A percentile compares a stretch with the other conserved stretches of the same genome.
phyloP scores from a whole-genome alignment of 2,888 invertebrate species.

The Coelinius sp. region DNA sequence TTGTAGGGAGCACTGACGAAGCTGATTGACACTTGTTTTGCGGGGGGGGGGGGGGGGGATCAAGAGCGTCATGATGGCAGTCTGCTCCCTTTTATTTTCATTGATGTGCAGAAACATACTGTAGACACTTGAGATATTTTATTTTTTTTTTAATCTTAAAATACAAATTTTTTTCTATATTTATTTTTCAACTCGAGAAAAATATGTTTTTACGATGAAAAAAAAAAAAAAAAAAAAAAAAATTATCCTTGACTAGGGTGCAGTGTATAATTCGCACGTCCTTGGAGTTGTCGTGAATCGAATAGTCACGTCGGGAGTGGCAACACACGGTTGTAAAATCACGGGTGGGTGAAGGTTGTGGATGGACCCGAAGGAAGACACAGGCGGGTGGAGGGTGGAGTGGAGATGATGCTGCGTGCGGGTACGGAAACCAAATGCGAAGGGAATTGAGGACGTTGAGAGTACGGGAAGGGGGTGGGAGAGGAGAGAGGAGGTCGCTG shows the following conservation, averaged over 20 bases:
- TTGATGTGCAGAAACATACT: not conserved
- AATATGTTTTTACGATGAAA: too few species aligned
- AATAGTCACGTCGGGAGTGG: not conserved
- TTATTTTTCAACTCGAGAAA: too few species aligned
- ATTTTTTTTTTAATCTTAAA: not conserved
- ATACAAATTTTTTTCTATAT: slow-evolving; percentile 17
- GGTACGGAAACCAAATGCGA: slow-evolving; percentile 56
- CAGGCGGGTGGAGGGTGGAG: not conserved
- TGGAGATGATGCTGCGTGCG: slow-evolving; percentile 44
- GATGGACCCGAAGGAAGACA: not conserved
- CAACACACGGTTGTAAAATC: slow-evolving; percentile 18
- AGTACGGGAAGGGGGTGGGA: slow-evolving; percentile 41
- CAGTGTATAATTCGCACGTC: not conserved
- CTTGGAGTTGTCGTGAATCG: not conserved
- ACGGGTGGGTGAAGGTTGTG: slow-evolving; percentile 2
- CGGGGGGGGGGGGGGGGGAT: slow-evolving; percentile 50
- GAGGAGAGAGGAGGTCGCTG: slow-evolving; percentile 47
- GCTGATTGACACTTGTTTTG: slow-evolving; percentile 67
- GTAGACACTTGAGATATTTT: not conserved
- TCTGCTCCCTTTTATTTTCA: not conserved
- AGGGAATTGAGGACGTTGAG: slow-evolving; percentile 44
- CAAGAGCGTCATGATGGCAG: slow-evolving; percentile 44
- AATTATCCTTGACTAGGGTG: not conserved
- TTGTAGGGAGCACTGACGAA: slow-evolving; percentile 32
- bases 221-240: not conserved